Evolutionary conservation across 2,113 vertebrate species (phyloP), one percentile per base, ranked within the genome.

Genomic region (Eurystomus gularis): DNA sequence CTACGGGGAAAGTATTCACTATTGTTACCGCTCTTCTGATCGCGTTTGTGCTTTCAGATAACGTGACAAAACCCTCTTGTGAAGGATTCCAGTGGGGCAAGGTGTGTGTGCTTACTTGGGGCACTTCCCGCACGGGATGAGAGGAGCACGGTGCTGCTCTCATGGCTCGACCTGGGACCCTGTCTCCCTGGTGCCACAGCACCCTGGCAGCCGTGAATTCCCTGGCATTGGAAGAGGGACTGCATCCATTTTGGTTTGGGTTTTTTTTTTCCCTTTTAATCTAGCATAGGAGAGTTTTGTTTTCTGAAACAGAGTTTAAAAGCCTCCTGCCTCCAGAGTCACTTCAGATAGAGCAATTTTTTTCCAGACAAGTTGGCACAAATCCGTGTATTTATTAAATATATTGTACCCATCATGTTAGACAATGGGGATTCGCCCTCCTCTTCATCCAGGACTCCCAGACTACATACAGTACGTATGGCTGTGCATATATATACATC

Each of bases 1-100:
- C 55, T 79, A 42, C 88, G 93, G 76, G 94, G 80, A 57, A 88
- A 95, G 88, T 17, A 64, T 70, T 86, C 48, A 10, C 81, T 86
- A 84, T 93, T 96, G 93, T 95, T 86, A n/a, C 86, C 15, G 46
- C 91, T 93, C 79, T 84, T 82, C 76, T 86, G 33, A 2, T 5
- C 55, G 65, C 58, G 72, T 61, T 73, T 91, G 77, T 49, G 81
- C 95, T 66, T 73, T 24, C 84, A 71, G 71, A 44, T 69, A 57
- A 60, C 51, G 70, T 42, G 58, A 84, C 94, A 93, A 89, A 83
- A 40, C 82, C 46, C 65, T 5, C 29, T 14, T 77, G 86, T 55
- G 72, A 78, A 86, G 91, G 72, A 9, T 77, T 75, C 49, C 35
- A 12, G 0, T 42, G 46, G 62, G 73, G 54, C 1, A 31, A 86